A percentile compares a stretch with the other conserved stretches of the same genome.
Conservation (phyloP, 1,140 invertebrate species). For the Drosophila nigromelanica region DNA sequence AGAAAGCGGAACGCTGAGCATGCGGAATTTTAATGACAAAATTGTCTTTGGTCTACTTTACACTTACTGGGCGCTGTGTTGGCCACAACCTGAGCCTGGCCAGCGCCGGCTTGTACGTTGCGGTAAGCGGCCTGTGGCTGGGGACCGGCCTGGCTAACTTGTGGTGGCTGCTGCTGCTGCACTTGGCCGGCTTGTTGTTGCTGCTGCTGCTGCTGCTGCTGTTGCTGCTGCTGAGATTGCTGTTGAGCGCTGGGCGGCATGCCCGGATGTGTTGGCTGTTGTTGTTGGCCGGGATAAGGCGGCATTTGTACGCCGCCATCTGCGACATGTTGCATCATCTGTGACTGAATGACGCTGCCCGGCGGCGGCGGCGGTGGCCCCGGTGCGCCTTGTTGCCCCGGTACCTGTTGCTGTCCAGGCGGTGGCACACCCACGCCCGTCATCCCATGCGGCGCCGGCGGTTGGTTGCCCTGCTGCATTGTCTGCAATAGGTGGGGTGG, state of each 20-base stretch:
- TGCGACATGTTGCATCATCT: slow-evolving; percentile 58
- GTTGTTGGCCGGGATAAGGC: slow-evolving; percentile 67
- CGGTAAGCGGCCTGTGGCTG: slow-evolving; percentile 65
- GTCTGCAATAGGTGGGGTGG: slow-evolving; percentile 85
- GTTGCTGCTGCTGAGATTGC: slow-evolving; percentile 84
- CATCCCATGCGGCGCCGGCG: slow-evolving; percentile 85
- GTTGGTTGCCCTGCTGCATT: slow-evolving; percentile 79
- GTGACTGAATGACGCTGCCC: slow-evolving; percentile 45
- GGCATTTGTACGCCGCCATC: slow-evolving; percentile 67
- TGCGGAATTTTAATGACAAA: too few relatives aligned
- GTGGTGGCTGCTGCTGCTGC: slow-evolving; percentile 51
- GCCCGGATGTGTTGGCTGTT: slow-evolving; percentile 73
- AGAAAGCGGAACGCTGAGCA: too few relatives aligned
- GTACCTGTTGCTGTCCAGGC: slow-evolving; percentile 61
- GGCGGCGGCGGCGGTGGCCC: slow-evolving; percentile 36
- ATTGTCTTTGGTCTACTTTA: slow-evolving; percentile 39
- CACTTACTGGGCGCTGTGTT: slow-evolving; percentile 75
- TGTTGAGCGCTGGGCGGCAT: slow-evolving; percentile 77
- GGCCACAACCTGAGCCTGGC: slow-evolving; percentile 51
- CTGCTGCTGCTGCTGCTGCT: slow-evolving; percentile 74
- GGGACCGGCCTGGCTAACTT: slow-evolving; percentile 50
- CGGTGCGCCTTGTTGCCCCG: slow-evolving; percentile 78
- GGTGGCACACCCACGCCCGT: slow-evolving; percentile 77
- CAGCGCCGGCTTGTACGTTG: slow-evolving; percentile 58
- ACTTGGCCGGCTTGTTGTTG: slow-evolving; percentile 62